Conservation (phyloP, 2,113 vertebrate genomes). For the Eublepharis macularius region DNA sequence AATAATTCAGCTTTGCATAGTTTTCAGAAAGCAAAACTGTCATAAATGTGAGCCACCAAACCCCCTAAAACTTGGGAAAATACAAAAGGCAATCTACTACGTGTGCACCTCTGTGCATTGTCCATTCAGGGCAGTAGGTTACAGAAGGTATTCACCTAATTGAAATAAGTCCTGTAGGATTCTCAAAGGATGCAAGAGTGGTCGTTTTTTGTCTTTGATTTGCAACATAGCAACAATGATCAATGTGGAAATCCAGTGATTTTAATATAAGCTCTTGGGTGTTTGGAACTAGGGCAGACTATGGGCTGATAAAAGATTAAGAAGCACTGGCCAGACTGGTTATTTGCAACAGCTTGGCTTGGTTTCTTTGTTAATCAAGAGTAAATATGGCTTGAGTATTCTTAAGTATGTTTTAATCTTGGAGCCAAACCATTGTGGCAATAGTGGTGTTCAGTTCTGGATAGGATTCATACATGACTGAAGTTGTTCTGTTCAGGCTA, state of each 20-base stretch:
- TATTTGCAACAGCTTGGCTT: background rate
- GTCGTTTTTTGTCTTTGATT: background rate
- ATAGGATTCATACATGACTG: background rate
- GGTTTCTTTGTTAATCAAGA: background rate
- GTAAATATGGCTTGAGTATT: background rate
- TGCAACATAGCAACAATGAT: background rate
- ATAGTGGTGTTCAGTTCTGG: background rate
- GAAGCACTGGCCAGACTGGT: background rate
- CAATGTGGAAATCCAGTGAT: background rate
- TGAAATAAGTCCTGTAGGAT: no score
- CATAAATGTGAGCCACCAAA: background rate
- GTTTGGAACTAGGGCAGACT: background rate
- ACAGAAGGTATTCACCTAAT: no score
- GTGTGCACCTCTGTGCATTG: no score
- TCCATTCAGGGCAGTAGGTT: background rate
- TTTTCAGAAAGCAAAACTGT: no score
- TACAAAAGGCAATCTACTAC: background rate
- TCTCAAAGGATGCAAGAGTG: background rate
- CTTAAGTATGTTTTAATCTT: background rate
- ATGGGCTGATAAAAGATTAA: background rate
- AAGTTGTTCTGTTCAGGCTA: background rate
- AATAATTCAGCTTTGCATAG: no score
- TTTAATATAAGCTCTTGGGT: background rate
- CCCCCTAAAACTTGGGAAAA: background rate
- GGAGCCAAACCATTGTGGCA: background rate